Percentiles rank a stretch among this genome's conserved stretches.
These are phyloP conservation scores for Heliconius ismenius DNA, from an alignment of 2,888 invertebrate genomes.

Conservation along the genomic window DNA sequence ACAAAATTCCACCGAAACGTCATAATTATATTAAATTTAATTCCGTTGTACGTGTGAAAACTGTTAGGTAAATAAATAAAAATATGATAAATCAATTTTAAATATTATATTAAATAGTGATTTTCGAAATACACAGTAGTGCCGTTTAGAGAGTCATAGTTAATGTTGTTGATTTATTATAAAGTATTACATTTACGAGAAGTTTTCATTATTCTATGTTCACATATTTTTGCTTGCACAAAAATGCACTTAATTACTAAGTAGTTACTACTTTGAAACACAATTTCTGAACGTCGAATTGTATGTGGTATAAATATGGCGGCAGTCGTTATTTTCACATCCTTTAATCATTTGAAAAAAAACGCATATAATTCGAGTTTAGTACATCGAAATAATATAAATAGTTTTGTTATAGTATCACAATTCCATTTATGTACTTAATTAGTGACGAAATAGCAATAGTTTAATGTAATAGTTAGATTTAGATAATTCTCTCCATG, in stretches of 20 bases:
- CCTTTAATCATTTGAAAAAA: background rate
- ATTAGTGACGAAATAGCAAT: constrained; percentile 65
- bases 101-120: constrained; percentile 16
- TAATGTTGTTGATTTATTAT: constrained; percentile 58
- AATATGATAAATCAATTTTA: constrained; percentile 5
- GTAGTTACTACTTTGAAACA: constrained; percentile 28
- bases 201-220: constrained; percentile 46
- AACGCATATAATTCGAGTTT: constrained; percentile 11
- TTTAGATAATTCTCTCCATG: constrained; percentile 52
- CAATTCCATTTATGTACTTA: constrained; percentile 70
- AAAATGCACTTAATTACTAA: constrained; percentile 48
- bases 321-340: background rate
- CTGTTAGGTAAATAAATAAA: constrained; percentile 12
- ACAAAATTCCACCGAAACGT: constrained; percentile 51
- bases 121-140: constrained; percentile 44
- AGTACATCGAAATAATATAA: constrained; percentile 27
- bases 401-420: constrained; percentile 40
- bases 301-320: background rate
- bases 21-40: constrained; percentile 10
- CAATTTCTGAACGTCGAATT: constrained; percentile 3
- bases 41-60: constrained; percentile 5
- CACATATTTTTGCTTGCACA: constrained; percentile 51
- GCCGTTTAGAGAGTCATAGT: constrained; percentile 58
- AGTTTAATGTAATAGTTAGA: constrained; percentile 62
- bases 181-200: constrained; percentile 48